Evolutionary conservation across 2,888 invertebrate species (phyloP), one percentile per base, ranked within the genome.

Genomic region (Drosophila basisetae): DNA sequence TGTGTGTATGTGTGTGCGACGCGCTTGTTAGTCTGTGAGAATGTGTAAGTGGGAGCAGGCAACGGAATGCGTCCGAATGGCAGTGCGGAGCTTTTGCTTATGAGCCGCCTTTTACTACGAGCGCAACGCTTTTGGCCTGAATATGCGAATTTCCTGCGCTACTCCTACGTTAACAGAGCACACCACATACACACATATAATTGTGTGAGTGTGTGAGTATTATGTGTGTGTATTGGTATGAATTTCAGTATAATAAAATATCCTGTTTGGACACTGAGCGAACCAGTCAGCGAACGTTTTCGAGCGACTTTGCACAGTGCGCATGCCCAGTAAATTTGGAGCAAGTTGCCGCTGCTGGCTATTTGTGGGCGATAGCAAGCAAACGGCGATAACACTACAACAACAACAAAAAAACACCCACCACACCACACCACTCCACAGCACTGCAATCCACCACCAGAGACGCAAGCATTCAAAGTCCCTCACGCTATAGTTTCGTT

Each of bases 241-340:
- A 86, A 91, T 85, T 87, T 92, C 89, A 83, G 91, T 92, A 92
- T 91, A 92, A 92, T 92, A 91, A 91, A 92, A 91, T 92, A 91
- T 91, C 92, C 91, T 91, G 89, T 90, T 88, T 81, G 76, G 76
- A 64, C 70, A 62, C 55, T 76, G 68, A 79, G 72, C 72, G 62
- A 75, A 76, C 62, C 76, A 81, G 53, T 55, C 64, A 58, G 64
- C 63, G 53, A 52, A 30, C 52, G 28, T 50, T 16, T 59, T 59
- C 56, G 62, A 68, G 60, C 37, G 62, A n/a, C 11, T 50, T 22
- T n/a, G 47, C 47, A 25, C 56, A 71, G 50, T 80, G 87, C 85
- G 85, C 89, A 80, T 76, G 80, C 75, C 50, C 67, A 28, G 58
- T 30, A 75, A 86, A 85, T 85, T 88, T 89, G 80, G 85, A 85